These are phyloP conservation scores for Epicauta chinensis DNA, from an alignment of 1,140 invertebrate species.

Conservation along the genomic window DNA sequence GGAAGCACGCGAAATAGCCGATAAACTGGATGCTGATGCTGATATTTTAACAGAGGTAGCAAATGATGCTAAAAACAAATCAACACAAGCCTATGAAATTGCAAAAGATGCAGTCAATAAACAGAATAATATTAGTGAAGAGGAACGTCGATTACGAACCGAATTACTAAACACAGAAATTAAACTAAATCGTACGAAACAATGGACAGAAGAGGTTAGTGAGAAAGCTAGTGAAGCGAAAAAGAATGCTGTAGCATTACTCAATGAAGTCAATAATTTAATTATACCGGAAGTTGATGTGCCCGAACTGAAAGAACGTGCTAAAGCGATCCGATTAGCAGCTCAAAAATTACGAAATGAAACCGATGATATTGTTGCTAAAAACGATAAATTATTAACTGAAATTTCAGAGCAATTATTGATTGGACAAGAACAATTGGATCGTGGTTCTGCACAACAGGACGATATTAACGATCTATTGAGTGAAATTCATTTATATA, in stretches of 20 bases:
- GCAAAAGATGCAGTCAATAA: slow-evolving; percentile 60
- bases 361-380: slow-evolving; percentile 41
- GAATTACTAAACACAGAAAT: slow-evolving; percentile 55
- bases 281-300: slow-evolving; percentile 70
- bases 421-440: slow-evolving; percentile 48
- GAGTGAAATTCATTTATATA: slow-evolving; percentile 62
- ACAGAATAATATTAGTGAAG: slow-evolving; percentile 48
- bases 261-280: slow-evolving; percentile 68
- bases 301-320: slow-evolving; percentile 57
- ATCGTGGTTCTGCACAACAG: slow-evolving; percentile 51
- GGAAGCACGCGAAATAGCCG: slow-evolving; percentile 72
- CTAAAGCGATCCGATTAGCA: slow-evolving; percentile 53
- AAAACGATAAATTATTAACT: slow-evolving; percentile 48
- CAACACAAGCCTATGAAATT: slow-evolving; percentile 69
- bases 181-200: slow-evolving; percentile 61
- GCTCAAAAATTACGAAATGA: slow-evolving; percentile 36
- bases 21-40: slow-evolving; percentile 70
- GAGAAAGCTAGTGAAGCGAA: slow-evolving; percentile 67
- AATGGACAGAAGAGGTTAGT: slow-evolving; percentile 64
- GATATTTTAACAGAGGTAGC: slow-evolving; percentile 69
- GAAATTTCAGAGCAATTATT: slow-evolving; percentile 55
- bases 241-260: slow-evolving; percentile 70
- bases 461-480: slow-evolving; percentile 58
- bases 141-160: slow-evolving; percentile 52
- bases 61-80: slow-evolving; percentile 75